phyloP scores from a whole-genome alignment of 2,797 vertebrate species.

The Synanceia verrucosa region DNA sequence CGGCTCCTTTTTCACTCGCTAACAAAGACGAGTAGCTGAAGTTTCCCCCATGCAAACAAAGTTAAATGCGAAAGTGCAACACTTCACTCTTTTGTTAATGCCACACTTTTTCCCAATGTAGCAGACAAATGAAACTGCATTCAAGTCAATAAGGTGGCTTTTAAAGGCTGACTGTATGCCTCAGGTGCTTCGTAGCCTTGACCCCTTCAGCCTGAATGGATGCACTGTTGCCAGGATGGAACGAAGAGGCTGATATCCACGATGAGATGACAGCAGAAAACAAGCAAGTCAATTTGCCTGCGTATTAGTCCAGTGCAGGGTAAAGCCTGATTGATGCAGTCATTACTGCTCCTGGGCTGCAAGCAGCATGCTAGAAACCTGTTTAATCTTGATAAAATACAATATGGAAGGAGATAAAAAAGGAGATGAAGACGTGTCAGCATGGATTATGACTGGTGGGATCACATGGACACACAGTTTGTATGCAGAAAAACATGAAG shows the following conservation, averaged over 20 bases:
- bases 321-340: conserved; percentile 73
- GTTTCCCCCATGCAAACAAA: conserved; percentile 54
- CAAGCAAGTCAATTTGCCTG: conserved; percentile 68
- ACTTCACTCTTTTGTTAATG: conserved; percentile 38
- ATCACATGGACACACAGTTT: conserved; percentile 4
- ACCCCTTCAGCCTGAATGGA: conserved; percentile 41
- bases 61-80: conserved; percentile 59
- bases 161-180: conserved; percentile 36
- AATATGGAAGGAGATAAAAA: conserved; percentile 42
- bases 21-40: conserved; percentile 63
- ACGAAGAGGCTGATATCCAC: conserved; percentile 33
- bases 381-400: conserved; percentile 73
- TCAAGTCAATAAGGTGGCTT: conserved; percentile 61
- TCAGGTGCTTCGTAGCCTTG: conserved; percentile 18
- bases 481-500: background rate
- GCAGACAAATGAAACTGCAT: conserved; percentile 60
- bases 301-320: conserved; percentile 49
- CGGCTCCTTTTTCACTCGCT: conserved; percentile 35
- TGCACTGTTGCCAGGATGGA: conserved; percentile 17
- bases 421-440: conserved; percentile 44
- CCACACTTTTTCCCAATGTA: conserved; percentile 2
- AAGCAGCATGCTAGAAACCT: conserved; percentile 34
- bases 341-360: conserved; percentile 54
- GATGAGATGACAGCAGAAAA: conserved; percentile 54
- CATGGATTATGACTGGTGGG: conserved; percentile 23